phyloP scores from a whole-genome alignment of 2,797 vertebrate species.

The Characodon lateralis region DNA sequence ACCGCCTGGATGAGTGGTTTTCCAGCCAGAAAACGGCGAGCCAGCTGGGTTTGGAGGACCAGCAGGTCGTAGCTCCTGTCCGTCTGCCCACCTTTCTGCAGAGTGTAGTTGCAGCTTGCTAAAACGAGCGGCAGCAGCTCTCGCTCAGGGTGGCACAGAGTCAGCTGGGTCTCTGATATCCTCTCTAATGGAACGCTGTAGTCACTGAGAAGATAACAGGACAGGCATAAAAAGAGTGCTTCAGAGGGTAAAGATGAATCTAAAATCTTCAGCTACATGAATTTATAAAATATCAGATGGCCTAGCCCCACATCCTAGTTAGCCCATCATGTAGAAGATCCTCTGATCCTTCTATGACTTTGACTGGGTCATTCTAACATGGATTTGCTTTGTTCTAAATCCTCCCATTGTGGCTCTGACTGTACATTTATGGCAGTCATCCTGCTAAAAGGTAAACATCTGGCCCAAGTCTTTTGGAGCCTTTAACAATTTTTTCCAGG shows the following conservation, averaged over 20 bases:
- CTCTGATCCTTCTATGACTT: not conserved
- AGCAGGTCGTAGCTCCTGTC: constrained; percentile 63
- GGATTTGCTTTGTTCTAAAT: not conserved
- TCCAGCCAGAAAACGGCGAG: constrained; percentile 71
- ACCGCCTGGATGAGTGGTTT: constrained; percentile 77
- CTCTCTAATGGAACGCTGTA: constrained; percentile 67
- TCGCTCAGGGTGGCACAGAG: constrained; percentile 76
- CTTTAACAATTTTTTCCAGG: no score
- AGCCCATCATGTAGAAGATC: not conserved
- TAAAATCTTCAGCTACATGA: not conserved
- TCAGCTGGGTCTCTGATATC: constrained; percentile 76
- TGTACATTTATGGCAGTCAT: no score
- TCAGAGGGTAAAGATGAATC: no score
- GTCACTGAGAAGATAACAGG: constrained; percentile 54
- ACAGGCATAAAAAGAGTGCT: not conserved
- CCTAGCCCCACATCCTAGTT: not conserved
- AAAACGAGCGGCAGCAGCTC: constrained; percentile 80
- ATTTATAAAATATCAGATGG: not conserved
- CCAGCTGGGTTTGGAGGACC: constrained; percentile 72
- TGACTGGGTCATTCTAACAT: not conserved
- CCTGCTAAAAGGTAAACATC: no score
- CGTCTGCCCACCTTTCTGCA: constrained; percentile 74
- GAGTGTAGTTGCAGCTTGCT: constrained; percentile 78
- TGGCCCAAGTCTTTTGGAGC: no score
- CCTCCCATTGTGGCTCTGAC: not conserved